Evolutionary conservation across 2,797 vertebrate genomes (phyloP).

Genomic region (Rhinoraja longicauda): DNA sequence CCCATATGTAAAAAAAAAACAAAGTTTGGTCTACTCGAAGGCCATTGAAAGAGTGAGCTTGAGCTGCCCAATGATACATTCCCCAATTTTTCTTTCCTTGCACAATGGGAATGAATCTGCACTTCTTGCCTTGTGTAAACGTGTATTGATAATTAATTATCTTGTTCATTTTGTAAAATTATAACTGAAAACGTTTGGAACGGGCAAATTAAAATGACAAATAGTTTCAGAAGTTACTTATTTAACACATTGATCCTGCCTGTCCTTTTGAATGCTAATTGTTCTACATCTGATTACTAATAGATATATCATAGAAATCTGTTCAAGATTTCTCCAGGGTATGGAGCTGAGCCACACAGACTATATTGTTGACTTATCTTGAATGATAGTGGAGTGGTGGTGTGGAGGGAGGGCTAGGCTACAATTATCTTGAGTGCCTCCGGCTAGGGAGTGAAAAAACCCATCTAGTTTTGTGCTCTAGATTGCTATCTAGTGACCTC

Average conservation of each 20-base stretch:
- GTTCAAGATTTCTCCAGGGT: neutral
- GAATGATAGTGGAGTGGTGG: neutral
- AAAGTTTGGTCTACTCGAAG: neutral
- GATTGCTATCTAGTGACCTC: slow-evolving; percentile 32
- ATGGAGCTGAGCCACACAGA: neutral
- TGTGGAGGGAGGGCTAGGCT: too few relatives aligned
- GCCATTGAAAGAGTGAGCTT: neutral
- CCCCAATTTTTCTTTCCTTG: neutral
- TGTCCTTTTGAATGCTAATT: neutral
- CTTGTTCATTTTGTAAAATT: neutral
- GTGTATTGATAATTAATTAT: neutral
- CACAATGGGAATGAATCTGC: neutral
- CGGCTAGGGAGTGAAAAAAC: neutral
- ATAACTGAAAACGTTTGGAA: neutral
- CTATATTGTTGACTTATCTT: neutral
- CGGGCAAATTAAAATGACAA: neutral
- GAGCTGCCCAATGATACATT: neutral
- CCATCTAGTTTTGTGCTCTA: neutral
- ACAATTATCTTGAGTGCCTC: neutral
- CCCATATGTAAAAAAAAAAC: neutral
- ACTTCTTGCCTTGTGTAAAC: neutral
- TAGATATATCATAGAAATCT: neutral
- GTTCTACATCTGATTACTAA: neutral
- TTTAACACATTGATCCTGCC: neutral
- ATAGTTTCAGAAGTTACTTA: neutral